Percentiles rank a stretch among this genome's conserved stretches.
Conservation (phyloP, 1,140 invertebrate genomes). For the Eriocheir sinensis region DNA sequence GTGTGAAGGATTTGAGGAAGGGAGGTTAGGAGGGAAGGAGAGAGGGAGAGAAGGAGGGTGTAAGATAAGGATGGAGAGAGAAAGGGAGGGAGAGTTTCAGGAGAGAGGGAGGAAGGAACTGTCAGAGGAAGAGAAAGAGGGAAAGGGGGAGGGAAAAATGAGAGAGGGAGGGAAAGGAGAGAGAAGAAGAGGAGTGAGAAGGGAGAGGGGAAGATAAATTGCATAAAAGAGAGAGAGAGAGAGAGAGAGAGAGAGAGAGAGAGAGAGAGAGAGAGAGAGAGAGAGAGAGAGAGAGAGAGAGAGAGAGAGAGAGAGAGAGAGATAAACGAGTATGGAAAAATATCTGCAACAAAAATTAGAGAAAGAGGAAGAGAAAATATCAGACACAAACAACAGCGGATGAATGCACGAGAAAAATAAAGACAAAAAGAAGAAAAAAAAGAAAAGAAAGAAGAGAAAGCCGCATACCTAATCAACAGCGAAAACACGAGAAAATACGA, state of each 20-base stretch:
- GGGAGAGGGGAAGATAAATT: no score
- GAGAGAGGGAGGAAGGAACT: no score
- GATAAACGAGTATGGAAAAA: not conserved
- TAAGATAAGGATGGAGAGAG: not conserved
- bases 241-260: no score
- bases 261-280: not conserved
- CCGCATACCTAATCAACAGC: no score
- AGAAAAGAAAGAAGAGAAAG: no score
- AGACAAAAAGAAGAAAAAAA: not conserved
- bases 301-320: not conserved
- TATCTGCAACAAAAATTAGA: not conserved
- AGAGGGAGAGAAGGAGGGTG: not conserved
- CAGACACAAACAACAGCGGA: no score
- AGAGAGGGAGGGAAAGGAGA: not conserved
- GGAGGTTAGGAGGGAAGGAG: not conserved
- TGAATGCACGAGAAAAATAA: no score
- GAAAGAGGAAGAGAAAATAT: no score
- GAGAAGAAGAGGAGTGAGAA: not conserved
- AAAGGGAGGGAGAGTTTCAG: no score
- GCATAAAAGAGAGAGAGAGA: no score
- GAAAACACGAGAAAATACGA: no score
- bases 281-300: slow-evolving; percentile 20
- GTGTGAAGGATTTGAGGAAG: not conserved
- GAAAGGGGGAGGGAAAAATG: not conserved
- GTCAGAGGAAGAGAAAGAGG: not conserved